Evolutionary conservation across 2,113 vertebrate genomes (phyloP).

Genomic region (Anolis sagrei): DNA sequence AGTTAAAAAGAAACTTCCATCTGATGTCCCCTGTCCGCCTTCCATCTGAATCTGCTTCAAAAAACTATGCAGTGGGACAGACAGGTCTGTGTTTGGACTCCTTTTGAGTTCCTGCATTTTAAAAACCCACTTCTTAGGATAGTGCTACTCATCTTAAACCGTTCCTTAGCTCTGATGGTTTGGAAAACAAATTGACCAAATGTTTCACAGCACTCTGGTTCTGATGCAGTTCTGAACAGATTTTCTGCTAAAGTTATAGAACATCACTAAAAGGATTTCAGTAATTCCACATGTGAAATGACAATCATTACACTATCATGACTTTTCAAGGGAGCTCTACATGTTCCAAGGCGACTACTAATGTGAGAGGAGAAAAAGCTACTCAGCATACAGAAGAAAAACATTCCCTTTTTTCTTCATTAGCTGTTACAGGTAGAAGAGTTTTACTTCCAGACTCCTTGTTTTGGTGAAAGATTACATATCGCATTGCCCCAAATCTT

Average conservation of each 20-base stretch:
- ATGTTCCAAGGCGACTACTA: neutral
- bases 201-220: neutral
- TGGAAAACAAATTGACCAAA: neutral
- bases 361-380: neutral
- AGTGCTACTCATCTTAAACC: neutral
- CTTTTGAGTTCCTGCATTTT: too few relatives aligned
- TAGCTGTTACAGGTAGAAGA: neutral
- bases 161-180: neutral
- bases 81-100: too few relatives aligned
- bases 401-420: neutral
- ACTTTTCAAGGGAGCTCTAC: neutral
- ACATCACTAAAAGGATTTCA: neutral
- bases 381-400: neutral
- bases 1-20: too few relatives aligned
- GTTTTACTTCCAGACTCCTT: neutral
- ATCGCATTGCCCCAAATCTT: too few relatives aligned
- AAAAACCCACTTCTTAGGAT: too few relatives aligned
- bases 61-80: too few relatives aligned
- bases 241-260: constrained; percentile 3
- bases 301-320: neutral
- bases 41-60: too few relatives aligned
- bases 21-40: too few relatives aligned
- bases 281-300: neutral
- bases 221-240: neutral
- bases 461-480: neutral